Percentiles rank a stretch among this genome's conserved stretches.
phyloP scores from a whole-genome alignment of 2,797 vertebrate species.

The Morelia viridis region DNA sequence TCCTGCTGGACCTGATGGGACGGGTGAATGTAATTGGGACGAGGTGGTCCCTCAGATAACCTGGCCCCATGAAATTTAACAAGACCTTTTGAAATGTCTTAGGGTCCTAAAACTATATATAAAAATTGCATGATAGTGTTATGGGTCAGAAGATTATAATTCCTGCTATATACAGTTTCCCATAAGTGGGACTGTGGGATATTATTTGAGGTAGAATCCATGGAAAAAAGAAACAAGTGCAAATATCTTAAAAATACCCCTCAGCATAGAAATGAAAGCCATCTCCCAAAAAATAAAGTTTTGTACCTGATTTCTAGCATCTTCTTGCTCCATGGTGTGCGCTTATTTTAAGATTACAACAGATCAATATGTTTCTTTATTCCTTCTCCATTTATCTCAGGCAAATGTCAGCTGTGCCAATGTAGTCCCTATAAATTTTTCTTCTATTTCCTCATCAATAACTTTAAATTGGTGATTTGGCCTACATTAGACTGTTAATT shows the following conservation, averaged over 20 bases:
- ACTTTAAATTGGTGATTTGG: slow-evolving; percentile 37
- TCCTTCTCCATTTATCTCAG: slow-evolving; percentile 37
- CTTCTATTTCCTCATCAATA: slow-evolving; percentile 30
- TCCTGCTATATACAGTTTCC: not conserved
- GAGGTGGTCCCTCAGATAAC: not conserved
- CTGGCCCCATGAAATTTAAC: not conserved
- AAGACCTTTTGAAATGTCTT: not conserved
- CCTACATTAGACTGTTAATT: slow-evolving; percentile 38
- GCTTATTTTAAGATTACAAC: slow-evolving; percentile 17
- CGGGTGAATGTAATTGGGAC: not conserved
- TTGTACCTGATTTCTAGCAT: not conserved
- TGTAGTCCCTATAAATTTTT: slow-evolving; percentile 30
- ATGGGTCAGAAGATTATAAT: not conserved
- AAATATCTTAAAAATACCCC: not conserved
- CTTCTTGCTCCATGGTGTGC: slow-evolving; percentile 19
- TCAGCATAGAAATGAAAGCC: not conserved
- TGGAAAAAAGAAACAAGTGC: not conserved
- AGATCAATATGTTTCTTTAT: slow-evolving; percentile 32
- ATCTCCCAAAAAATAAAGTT: not conserved
- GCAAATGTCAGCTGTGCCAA: not conserved
- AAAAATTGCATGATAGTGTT: not conserved
- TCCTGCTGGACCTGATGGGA: not conserved
- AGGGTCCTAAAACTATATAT: not conserved
- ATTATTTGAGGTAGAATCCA: not conserved
- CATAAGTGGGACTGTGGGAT: not conserved